Conservation (phyloP, 2,797 vertebrate genomes). For the Graptemys geographica region DNA sequence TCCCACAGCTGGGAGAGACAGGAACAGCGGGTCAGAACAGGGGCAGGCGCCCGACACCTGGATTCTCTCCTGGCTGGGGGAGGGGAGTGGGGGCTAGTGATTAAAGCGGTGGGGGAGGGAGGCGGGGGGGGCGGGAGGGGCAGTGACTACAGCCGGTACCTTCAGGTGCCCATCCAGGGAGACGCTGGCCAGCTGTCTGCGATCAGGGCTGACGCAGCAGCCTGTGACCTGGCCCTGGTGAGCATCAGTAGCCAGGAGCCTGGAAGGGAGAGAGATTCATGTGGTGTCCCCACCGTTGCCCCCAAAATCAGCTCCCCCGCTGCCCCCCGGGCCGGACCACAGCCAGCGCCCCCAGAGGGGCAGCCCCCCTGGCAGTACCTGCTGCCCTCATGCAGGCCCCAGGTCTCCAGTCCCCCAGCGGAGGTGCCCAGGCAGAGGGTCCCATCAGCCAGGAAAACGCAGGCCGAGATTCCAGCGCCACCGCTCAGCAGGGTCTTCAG, state of each 20-base stretch:
- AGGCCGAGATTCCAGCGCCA: constrained; percentile 88
- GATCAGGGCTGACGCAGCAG: constrained; percentile 84
- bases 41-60: neutral
- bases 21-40: neutral
- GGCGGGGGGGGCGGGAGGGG: no score
- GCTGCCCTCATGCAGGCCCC: constrained; percentile 86
- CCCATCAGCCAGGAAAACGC: constrained; percentile 81
- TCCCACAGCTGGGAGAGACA: constrained; percentile 70
- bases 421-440: constrained; percentile 85
- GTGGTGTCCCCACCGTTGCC: no score
- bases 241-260: constrained; percentile 81
- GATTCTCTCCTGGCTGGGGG: neutral
- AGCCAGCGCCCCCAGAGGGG: no score
- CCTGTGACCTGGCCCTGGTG: constrained; percentile 86
- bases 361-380: constrained; percentile 75
- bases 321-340: no score
- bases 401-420: constrained; percentile 87
- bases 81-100: neutral
- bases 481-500: constrained; percentile 85
- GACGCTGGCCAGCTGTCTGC: constrained; percentile 84
- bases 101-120: no score
- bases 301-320: neutral
- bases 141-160: constrained; percentile 66
- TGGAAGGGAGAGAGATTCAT: constrained; percentile 57
- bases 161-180: constrained; percentile 89